phyloP scores from a whole-genome alignment of 2,888 invertebrate species.

The Chorisops tibialis region DNA sequence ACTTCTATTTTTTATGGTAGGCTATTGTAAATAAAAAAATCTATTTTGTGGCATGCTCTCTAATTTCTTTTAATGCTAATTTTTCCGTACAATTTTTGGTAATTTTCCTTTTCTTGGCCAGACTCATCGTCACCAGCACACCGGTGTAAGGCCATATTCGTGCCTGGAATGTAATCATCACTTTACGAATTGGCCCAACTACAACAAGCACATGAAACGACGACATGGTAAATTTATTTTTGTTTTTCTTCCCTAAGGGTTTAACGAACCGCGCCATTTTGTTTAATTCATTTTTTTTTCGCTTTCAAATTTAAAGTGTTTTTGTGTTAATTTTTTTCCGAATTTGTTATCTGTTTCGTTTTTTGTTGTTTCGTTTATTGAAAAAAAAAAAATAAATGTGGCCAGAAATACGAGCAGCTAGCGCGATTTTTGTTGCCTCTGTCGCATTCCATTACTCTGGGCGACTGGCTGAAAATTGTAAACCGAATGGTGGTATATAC shows the following conservation, averaged over 20 bases:
- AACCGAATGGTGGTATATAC: constrained; percentile 2
- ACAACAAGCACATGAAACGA: constrained; percentile 78
- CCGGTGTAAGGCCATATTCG: constrained; percentile 68
- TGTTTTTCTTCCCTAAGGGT: background rate
- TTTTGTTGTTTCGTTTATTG: background rate
- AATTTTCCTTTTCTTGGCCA: constrained; percentile 35
- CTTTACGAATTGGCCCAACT: constrained; percentile 80
- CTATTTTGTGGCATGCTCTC: too few relatives aligned
- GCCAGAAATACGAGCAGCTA: too few relatives aligned
- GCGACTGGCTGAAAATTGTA: background rate
- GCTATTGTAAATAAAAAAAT: too few relatives aligned
- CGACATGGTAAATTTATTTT: constrained; percentile 56
- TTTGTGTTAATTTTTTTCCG: too few relatives aligned
- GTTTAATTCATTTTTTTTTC: too few relatives aligned
- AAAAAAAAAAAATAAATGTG: constrained; percentile 1
- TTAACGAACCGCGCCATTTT: too few relatives aligned
- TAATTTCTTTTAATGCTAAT: too few relatives aligned
- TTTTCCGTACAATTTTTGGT: too few relatives aligned
- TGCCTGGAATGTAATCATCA: constrained; percentile 70
- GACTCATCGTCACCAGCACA: constrained; percentile 72
- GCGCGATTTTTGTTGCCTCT: background rate
- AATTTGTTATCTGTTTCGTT: background rate
- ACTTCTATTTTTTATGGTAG: too few relatives aligned
- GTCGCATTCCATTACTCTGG: background rate
- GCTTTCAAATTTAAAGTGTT: too few relatives aligned